Evolutionary conservation across 2,113 vertebrate genomes (phyloP), one percentile per base, ranked within the genome.

Genomic region (Phyllostomus discolor): DNA sequence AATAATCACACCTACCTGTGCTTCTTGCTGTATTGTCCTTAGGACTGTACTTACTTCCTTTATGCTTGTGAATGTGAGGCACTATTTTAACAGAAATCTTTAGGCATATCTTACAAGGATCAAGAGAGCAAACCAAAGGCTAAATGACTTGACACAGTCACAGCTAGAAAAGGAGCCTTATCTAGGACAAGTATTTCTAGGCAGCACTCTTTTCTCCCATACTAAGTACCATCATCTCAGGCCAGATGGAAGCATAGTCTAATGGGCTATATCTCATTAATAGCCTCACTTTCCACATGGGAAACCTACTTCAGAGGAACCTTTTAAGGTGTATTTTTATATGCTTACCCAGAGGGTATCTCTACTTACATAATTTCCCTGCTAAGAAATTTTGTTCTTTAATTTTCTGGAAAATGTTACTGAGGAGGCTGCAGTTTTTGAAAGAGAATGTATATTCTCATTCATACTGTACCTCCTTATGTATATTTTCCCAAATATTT

Each of bases 311-410:
- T 91, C 66, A 70, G 17, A 83, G 24, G 31, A 82, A 26, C 7
- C 31, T 76, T 70, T 87, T 38, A 92, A 90, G 16, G 5, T 64
- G 0, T 69, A 10, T 90, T 72, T 93, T 94, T 50, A 66, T n/a
- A 76, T 11, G 59, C 3, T 86, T 52, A 59, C 66, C 50, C 69
- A 79, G 9, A 67, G 79, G 54, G 48, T 46, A 17, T 73, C 11
- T 38, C n/a, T 4, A 57, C 7, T 79, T 94, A 43, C 1, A 43
- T 82, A 43, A 90, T 76, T 91, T 86, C n/a, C 35, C 35, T 62
- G 72, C 35, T 41, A 50, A 70, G 62, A 94, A 96, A 91, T 89
- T n/a, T 93, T 26, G 83, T 84, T 93, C 76, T 83, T 86, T 15
- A 91, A 0, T 91, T 90, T 93, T 66, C 16, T 86, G 31, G 54